Base-by-base conservation (phyloP, 1,140 invertebrate species). In the Dreissena rostriformis region DNA sequence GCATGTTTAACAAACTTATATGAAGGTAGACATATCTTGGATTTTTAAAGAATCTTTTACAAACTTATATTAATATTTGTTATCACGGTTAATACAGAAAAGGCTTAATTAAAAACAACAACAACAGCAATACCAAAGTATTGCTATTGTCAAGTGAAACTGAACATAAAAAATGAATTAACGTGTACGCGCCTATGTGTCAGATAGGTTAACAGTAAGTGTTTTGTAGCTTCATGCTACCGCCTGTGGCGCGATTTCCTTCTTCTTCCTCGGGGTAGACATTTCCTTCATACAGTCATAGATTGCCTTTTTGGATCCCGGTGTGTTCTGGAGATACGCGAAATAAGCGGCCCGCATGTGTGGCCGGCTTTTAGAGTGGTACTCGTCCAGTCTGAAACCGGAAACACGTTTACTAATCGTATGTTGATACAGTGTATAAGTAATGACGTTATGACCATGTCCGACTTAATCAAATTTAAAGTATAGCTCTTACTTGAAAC, bases 271-370 rank as follows among this genome's bases (percentile, higher is more conserved):
- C 28, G 39, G 1, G 1, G 17, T 51, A 10, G n/a, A 14, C 4
- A 63, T 52, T 71, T 84, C 74, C 28, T 86, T 83, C 24, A 93
- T 86, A 78, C 91, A 93, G 24, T 93, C 90, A 8, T 88, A 84
- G 0, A 93, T 83, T 1, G 92, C 92, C 53, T 92, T 91, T 22
- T 84, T 84, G 0, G 92, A 91, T 0, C 92, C 92, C 0, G 90
- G 91, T 7, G 92, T 93, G 86, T 93, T 93, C 73, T 91, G 92
- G 8, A 93, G 87, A 82, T 93, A 93, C 15, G 92, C 92, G 82
- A 91, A 91, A 79, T 93, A 93, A 17, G 91, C 87, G 10, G 86
- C 84, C 22, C 86, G 82, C 90, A 93, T 91, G 85, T 92, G 88
- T 15, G 78, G 85, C 19, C 92, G 68, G 71, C 88, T 92, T 0